phyloP scores from a whole-genome alignment of 2,888 invertebrate species.

The Sericinus montela region DNA sequence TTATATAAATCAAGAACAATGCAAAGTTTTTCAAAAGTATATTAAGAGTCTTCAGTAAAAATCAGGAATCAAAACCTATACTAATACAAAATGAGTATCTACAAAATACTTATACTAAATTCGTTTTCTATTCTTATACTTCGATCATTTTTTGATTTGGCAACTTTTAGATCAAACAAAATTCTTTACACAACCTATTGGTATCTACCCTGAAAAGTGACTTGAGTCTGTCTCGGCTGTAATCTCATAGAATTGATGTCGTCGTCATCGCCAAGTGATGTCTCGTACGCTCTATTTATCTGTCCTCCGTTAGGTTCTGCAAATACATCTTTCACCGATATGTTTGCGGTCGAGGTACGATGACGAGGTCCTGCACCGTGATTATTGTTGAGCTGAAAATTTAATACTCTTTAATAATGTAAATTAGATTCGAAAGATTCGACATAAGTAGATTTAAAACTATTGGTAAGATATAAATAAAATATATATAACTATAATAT shows the following conservation, averaged over 20 bases:
- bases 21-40: slow-evolving; percentile 27
- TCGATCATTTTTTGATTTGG: slow-evolving; percentile 40
- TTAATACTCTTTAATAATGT: not conserved
- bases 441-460: too few relatives aligned
- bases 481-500: too few relatives aligned
- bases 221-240: slow-evolving; percentile 82
- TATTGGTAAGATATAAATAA: too few relatives aligned
- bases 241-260: slow-evolving; percentile 86
- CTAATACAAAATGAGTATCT: slow-evolving; percentile 48
- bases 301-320: slow-evolving; percentile 83
- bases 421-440: too few relatives aligned
- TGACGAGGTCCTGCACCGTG: slow-evolving; percentile 82
- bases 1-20: slow-evolving; percentile 57
- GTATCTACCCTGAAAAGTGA: slow-evolving; percentile 78
- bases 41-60: slow-evolving; percentile 22
- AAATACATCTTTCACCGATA: slow-evolving; percentile 90
- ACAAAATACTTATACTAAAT: slow-evolving; percentile 32
- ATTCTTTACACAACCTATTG: slow-evolving; percentile 33
- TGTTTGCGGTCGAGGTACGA: slow-evolving; percentile 87
- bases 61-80: slow-evolving; percentile 27
- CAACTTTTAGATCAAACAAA: slow-evolving; percentile 38
- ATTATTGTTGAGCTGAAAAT: slow-evolving; percentile 79
- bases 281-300: slow-evolving; percentile 88
- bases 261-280: slow-evolving; percentile 81
- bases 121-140: slow-evolving; percentile 14